Conservation (phyloP, 2,888 invertebrate genomes). For the Drosophila kanekoi region DNA sequence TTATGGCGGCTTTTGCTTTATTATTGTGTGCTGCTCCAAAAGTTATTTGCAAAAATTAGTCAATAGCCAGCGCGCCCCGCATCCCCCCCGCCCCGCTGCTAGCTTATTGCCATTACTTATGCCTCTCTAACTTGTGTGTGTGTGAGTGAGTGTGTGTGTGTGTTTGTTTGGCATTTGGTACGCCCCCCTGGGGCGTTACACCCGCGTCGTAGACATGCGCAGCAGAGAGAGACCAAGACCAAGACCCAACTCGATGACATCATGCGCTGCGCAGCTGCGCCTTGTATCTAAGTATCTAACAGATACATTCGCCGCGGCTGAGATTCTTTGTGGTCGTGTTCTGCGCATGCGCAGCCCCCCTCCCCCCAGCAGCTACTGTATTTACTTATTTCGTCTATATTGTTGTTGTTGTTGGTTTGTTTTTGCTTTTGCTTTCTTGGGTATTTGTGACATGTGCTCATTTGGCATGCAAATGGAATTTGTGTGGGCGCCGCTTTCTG, state of each 20-base stretch:
- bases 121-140: slow-evolving; percentile 16
- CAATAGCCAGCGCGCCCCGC: slow-evolving; percentile 51
- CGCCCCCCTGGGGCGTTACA: slow-evolving; percentile 67
- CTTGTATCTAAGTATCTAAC: slow-evolving; percentile 53
- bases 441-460: slow-evolving; percentile 49
- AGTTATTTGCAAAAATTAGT: slow-evolving; percentile 81
- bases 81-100: background rate
- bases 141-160: slow-evolving; percentile 33
- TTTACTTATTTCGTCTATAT: slow-evolving; percentile 35
- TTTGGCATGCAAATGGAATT: slow-evolving; percentile 64
- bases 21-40: slow-evolving; percentile 60
- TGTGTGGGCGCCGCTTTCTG: slow-evolving; percentile 57
- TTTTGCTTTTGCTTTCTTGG: background rate
- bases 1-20: slow-evolving; percentile 57
- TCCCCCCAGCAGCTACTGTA: slow-evolving; percentile 55
- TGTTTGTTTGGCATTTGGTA: slow-evolving; percentile 72
- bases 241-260: slow-evolving; percentile 50
- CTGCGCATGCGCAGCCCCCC: slow-evolving; percentile 72
- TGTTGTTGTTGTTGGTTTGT: background rate
- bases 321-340: slow-evolving; percentile 46
- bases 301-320: slow-evolving; percentile 39
- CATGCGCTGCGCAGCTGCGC: slow-evolving; percentile 64
- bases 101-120: slow-evolving; percentile 63
- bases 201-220: slow-evolving; percentile 45
- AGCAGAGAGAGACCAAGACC: slow-evolving; percentile 22